A percentile compares a stretch with the other conserved stretches of the same genome.
phyloP scores from a whole-genome alignment of 1,140 invertebrate genomes.

The Trachymyrmex cornetzi region DNA sequence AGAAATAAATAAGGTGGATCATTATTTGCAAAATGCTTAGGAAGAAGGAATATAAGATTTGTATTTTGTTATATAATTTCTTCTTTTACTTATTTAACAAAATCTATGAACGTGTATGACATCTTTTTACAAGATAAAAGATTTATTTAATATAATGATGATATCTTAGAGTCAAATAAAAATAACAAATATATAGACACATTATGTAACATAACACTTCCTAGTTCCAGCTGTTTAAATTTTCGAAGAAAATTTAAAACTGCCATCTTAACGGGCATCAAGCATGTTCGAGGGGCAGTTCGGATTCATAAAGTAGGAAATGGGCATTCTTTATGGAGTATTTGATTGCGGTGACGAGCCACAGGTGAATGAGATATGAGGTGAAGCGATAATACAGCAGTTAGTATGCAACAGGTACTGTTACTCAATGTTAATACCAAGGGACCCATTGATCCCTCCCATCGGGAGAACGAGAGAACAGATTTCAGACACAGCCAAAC shows the following conservation, averaged over 20 bases:
- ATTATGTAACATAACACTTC: background rate
- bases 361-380: constrained; percentile 74
- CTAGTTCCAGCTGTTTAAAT: background rate
- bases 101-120: background rate
- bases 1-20: background rate
- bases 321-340: constrained; percentile 68
- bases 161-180: background rate
- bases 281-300: background rate
- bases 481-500: constrained; percentile 78
- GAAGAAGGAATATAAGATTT: constrained; percentile 2
- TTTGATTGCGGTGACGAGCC: constrained; percentile 76
- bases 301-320: background rate
- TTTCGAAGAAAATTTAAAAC: background rate
- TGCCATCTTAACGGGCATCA: background rate
- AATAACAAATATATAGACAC: background rate
- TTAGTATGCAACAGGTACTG: constrained; percentile 83
- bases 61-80: background rate
- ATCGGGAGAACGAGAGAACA: constrained; percentile 76
- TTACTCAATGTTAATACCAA: constrained; percentile 83
- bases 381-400: constrained; percentile 82
- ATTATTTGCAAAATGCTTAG: background rate
- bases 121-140: background rate
- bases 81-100: constrained; percentile 13
- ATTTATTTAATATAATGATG: background rate
- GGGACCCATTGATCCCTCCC: constrained; percentile 80